A percentile compares a stretch with the other conserved stretches of the same genome.
phyloP scores from a whole-genome alignment of 2,888 invertebrate genomes.

The Cyclophora albipunctata region DNA sequence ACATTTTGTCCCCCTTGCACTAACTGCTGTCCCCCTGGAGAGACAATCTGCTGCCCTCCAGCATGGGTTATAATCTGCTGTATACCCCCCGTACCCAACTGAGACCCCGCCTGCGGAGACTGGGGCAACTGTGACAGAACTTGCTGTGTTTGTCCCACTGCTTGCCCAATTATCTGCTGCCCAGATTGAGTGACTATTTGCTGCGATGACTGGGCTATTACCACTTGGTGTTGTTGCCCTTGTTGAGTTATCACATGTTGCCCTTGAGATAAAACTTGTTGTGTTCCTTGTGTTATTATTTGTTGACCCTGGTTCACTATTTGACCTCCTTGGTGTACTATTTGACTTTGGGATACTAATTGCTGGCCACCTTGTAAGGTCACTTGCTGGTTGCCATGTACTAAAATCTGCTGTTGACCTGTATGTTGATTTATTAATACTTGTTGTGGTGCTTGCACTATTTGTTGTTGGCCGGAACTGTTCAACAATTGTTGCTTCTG shows the following conservation, averaged over 20 bases:
- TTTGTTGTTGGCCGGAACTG: conserved; percentile 68
- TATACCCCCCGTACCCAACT: conserved; percentile 54
- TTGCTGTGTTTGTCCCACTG: conserved; percentile 57
- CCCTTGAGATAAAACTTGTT: conserved; percentile 63
- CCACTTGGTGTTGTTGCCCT: conserved; percentile 66
- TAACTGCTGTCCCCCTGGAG: conserved; percentile 62
- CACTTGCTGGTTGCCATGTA: conserved; percentile 69
- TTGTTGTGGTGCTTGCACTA: conserved; percentile 70
- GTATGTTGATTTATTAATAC: conserved; percentile 68
- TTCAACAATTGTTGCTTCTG: conserved; percentile 77
- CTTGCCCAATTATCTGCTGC: conserved; percentile 63
- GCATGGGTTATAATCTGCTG: conserved; percentile 71
- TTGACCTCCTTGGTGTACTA: conserved; percentile 66
- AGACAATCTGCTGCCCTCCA: conserved; percentile 65
- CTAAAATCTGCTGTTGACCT: conserved; percentile 67
- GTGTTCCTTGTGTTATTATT: conserved; percentile 57
- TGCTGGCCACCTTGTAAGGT: conserved; percentile 66
- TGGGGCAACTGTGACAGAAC: conserved; percentile 62
- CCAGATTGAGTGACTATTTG: conserved; percentile 68
- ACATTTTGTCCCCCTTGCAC: conserved; percentile 66
- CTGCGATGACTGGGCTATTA: conserved; percentile 65
- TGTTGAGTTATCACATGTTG: conserved; percentile 69
- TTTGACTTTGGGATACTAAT: conserved; percentile 63
- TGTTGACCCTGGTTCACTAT: conserved; percentile 64
- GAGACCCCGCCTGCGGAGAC: conserved; percentile 53